These are phyloP conservation scores for Alectoris magna DNA, from an alignment of 2,797 vertebrate genomes.

Conservation along the genomic window DNA sequence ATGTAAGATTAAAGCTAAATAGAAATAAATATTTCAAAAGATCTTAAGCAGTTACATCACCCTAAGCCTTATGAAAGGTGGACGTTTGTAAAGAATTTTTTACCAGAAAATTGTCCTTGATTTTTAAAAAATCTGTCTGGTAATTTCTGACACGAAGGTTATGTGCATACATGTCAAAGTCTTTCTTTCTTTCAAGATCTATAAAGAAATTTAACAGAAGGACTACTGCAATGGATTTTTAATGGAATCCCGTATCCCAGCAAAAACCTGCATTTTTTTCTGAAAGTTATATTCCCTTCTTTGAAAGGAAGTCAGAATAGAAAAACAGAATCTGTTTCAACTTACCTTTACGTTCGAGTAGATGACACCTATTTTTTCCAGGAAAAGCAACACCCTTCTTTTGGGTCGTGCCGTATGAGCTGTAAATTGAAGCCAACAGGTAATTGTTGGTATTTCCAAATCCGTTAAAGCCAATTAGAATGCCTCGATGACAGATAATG, in stretches of 20 bases:
- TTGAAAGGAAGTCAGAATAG: constrained; percentile 10
- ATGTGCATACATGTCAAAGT: background rate
- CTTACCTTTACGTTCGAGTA: constrained; percentile 76
- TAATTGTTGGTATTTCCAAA: constrained; percentile 6
- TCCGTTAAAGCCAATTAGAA: constrained; percentile 20
- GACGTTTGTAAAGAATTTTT: background rate
- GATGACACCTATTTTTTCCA: constrained; percentile 28
- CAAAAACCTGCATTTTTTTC: background rate
- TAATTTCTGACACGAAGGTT: background rate
- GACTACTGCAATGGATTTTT: background rate
- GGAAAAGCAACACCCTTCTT: background rate
- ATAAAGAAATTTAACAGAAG: background rate
- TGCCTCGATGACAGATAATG: background rate
- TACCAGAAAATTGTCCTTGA: background rate
- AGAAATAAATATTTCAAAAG: background rate
- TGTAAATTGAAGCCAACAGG: constrained; percentile 41
- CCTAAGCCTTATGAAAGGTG: background rate
- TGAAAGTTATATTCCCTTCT: background rate
- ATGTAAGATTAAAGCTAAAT: constrained; percentile 16
- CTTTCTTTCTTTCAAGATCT: background rate
- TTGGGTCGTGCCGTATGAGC: background rate
- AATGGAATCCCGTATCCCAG: background rate
- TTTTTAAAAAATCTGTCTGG: background rate
- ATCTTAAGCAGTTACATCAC: background rate
- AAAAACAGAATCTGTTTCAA: background rate